These are phyloP conservation scores for Ceramica pisi DNA, from an alignment of 2,888 invertebrate species.

Conservation along the genomic window DNA sequence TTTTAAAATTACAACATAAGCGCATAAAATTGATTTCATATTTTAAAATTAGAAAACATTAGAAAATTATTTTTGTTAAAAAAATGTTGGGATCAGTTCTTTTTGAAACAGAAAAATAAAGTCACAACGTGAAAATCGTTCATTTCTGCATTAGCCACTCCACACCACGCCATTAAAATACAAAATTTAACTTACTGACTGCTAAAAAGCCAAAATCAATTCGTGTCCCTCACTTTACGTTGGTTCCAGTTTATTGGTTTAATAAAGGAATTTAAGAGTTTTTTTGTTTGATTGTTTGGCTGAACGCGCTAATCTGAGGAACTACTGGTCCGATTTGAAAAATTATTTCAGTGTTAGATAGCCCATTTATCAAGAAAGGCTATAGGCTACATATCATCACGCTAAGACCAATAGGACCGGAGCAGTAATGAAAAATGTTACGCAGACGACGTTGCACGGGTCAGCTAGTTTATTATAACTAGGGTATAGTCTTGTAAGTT, in stretches of 20 bases:
- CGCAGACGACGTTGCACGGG: no score
- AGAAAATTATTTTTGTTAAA: neutral
- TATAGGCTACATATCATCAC: no score
- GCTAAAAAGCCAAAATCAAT: slow-evolving; percentile 1
- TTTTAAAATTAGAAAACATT: neutral
- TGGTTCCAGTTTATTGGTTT: neutral
- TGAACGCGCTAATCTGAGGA: no score
- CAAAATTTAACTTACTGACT: neutral
- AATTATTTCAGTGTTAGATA: no score
- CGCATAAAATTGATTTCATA: no score
- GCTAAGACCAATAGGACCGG: no score
- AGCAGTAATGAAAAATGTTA: no score
- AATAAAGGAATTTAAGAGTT: neutral
- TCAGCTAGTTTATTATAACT: no score
- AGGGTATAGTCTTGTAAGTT: no score
- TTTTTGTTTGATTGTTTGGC: no score
- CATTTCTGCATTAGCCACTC: slow-evolving; percentile 9
- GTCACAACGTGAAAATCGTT: neutral
- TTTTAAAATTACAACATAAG: neutral
- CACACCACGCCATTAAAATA: neutral
- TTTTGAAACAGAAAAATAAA: slow-evolving; percentile 8
- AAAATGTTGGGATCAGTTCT: neutral
- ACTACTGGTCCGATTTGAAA: no score
- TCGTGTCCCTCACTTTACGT: slow-evolving; percentile 2
- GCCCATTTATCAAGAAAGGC: no score